These are phyloP conservation scores for Meliscaeva auricollis DNA, from an alignment of 2,888 invertebrate genomes.

Conservation along the genomic window DNA sequence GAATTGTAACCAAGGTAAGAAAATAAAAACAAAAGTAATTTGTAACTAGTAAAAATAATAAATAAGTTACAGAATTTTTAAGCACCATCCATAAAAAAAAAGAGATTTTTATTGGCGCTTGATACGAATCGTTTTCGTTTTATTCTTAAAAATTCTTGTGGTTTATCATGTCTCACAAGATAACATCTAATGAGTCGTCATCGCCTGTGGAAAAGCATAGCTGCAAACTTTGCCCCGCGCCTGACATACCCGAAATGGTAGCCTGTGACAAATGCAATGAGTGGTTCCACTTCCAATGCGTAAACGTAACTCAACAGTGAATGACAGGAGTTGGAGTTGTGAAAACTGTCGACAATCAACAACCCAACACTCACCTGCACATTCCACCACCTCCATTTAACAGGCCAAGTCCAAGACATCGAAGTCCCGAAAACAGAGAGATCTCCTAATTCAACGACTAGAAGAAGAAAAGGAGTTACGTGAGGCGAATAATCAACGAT, in stretches of 20 bases:
- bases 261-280: conserved; percentile 19
- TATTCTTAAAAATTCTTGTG: conserved; percentile 5
- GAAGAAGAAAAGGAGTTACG: conserved; percentile 31
- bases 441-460: background rate
- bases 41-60: no score
- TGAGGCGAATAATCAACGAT: conserved; percentile 9
- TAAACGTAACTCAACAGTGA: conserved; percentile 11
- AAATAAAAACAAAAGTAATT: no score
- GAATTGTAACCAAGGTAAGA: no score
- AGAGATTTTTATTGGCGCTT: no score
- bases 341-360: conserved; percentile 12
- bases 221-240: conserved; percentile 1
- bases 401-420: background rate
- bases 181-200: background rate
- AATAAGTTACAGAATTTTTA: no score
- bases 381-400: background rate
- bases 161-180: background rate
- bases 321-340: conserved; percentile 15
- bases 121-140: no score
- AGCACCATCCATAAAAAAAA: no score
- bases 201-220: background rate
- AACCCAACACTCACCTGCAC: background rate
- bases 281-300: conserved; percentile 24
- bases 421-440: background rate
- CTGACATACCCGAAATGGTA: conserved; percentile 13